phyloP scores from a whole-genome alignment of 2,797 vertebrate genomes.

The Helarctos malayanus region DNA sequence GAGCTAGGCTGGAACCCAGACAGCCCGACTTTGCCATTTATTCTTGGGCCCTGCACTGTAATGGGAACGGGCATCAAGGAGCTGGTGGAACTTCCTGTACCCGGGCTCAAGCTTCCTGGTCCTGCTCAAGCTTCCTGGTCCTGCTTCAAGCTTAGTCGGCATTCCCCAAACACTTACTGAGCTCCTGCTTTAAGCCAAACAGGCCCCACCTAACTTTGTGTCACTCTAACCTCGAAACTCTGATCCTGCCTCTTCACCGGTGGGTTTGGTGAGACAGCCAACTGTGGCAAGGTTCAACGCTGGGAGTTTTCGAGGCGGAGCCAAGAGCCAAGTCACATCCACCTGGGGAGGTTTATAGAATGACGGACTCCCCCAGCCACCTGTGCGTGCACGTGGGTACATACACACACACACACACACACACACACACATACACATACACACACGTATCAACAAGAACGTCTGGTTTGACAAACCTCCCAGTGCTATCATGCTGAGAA shows the following conservation, averaged over 20 bases:
- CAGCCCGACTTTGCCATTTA: background rate
- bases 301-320: background rate
- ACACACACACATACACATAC: no score
- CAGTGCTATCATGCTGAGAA: background rate
- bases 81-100: background rate
- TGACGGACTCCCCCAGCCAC: background rate
- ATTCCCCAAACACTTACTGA: background rate
- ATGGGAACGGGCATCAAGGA: background rate
- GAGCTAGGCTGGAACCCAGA: background rate
- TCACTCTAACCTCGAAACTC: background rate
- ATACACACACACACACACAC: background rate
- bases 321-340: background rate
- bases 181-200: background rate
- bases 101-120: background rate
- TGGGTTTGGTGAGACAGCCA: background rate
- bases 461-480: background rate
- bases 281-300: background rate
- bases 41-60: background rate
- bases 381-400: no score
- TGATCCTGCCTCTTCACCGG: background rate
- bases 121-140: background rate
- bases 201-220: background rate
- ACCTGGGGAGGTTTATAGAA: background rate
- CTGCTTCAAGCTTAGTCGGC: background rate
- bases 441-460: background rate